These are phyloP conservation scores for Malaclemys terrapin DNA, from an alignment of 2,113 vertebrate species.

Conservation along the genomic window DNA sequence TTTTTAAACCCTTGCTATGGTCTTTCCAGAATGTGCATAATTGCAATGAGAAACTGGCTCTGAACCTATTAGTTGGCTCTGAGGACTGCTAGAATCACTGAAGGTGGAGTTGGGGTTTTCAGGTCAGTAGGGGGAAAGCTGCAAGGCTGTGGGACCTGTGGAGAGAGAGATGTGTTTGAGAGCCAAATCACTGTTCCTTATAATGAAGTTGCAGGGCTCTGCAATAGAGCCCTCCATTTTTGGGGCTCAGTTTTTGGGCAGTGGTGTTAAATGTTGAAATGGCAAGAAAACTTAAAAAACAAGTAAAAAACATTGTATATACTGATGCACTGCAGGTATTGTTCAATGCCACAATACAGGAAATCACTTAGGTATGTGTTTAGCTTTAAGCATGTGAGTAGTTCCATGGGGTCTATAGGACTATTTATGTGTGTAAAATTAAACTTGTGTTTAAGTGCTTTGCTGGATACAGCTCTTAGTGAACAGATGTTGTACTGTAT, in stretches of 20 bases:
- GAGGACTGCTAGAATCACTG: not conserved
- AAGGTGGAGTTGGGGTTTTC: not conserved
- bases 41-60: not conserved
- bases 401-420: not conserved
- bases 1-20: not conserved
- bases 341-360: not conserved
- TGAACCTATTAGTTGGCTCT: not conserved
- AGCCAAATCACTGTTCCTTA: not conserved
- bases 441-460: not conserved
- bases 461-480: not conserved
- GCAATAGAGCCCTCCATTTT: not conserved
- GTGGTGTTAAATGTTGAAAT: not conserved
- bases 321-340: rapidly evolving
- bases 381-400: not conserved
- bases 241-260: not conserved
- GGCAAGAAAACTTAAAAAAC: not conserved
- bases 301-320: not conserved
- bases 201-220: not conserved
- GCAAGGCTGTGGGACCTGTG: not conserved
- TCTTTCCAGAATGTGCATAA: rapidly evolving
- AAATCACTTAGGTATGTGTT: not conserved
- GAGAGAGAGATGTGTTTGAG: not conserved
- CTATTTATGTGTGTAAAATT: not conserved
- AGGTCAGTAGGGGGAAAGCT: not conserved
- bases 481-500: not conserved